A percentile compares a stretch with the other conserved stretches of the same genome.
Evolutionary conservation across 1,140 invertebrate species (phyloP).

Genomic region (Drosophila sturtevanti): DNA sequence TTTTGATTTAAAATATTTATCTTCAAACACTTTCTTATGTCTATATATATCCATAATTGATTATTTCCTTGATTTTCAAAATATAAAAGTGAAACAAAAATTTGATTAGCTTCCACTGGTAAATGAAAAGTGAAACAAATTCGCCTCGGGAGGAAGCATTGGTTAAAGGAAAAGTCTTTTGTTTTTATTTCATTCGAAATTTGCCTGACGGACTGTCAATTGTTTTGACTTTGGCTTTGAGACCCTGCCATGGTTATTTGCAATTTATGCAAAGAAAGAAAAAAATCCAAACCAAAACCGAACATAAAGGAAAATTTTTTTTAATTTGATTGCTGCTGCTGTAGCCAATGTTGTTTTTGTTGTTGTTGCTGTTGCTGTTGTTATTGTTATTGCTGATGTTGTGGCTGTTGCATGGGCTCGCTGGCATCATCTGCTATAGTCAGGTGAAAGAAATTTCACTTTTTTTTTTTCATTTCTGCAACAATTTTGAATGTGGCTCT

Average conservation of each 20-base stretch:
- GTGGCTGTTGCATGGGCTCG: slow-evolving; percentile 29
- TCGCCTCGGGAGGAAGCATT: neutral
- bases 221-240: slow-evolving; percentile 38
- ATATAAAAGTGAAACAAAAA: neutral
- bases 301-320: slow-evolving; percentile 26
- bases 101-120: no score
- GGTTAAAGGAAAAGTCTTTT: slow-evolving; percentile 32
- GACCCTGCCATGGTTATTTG: slow-evolving; percentile 51
- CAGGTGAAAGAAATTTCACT: slow-evolving; percentile 69
- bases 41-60: no score
- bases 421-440: neutral
- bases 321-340: slow-evolving; percentile 54
- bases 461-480: slow-evolving; percentile 30
- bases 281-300: neutral
- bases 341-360: slow-evolving; percentile 25
- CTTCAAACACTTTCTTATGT: no score
- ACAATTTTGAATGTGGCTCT: slow-evolving; percentile 44
- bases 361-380: neutral
- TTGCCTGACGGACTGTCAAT: neutral
- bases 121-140: slow-evolving; percentile 4
- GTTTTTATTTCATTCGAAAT: neutral
- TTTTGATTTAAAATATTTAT: neutral
- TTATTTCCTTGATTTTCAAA: neutral
- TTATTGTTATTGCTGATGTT: slow-evolving; percentile 18
- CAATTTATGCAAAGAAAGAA: slow-evolving; percentile 61